phyloP scores from a whole-genome alignment of 2,888 invertebrate species.

The Mythimna albipuncta region DNA sequence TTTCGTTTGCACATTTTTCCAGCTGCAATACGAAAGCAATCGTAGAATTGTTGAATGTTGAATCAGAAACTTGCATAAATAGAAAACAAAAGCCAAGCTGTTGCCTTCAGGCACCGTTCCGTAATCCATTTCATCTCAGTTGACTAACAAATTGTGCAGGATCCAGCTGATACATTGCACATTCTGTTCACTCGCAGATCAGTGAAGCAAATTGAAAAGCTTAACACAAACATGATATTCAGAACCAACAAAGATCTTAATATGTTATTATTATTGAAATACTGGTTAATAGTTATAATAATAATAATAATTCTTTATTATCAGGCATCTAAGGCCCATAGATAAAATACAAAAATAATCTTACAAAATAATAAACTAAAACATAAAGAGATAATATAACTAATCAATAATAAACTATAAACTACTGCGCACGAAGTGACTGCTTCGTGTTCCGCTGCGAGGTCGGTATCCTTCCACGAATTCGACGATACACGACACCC shows the following conservation, averaged over 20 bases:
- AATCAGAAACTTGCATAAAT: conserved; percentile 37
- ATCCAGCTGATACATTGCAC: conserved; percentile 24
- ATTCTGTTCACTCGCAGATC: neutral
- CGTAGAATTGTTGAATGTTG: neutral
- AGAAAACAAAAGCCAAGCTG: conserved; percentile 24
- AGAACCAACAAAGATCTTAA: neutral
- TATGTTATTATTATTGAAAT: conserved; percentile 1
- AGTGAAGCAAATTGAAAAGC: conserved; percentile 15
- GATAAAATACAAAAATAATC: no score
- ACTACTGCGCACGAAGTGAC: no score
- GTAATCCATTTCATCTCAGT: conserved; percentile 42
- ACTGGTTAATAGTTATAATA: no score
- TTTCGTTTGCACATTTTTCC: neutral
- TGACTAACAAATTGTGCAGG: conserved; percentile 38
- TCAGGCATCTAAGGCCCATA: no score
- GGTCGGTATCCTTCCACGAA: no score
- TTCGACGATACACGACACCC: no score
- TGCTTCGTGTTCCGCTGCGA: no score
- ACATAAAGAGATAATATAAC: no score
- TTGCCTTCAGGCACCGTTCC: conserved; percentile 15
- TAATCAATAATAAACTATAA: no score
- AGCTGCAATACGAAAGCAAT: neutral
- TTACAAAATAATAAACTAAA: no score
- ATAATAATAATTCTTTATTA: no score
- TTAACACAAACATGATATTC: neutral